A percentile compares a stretch with the other conserved stretches of the same genome.
Evolutionary conservation across 2,888 invertebrate genomes (phyloP).

Genomic region (Trissoscelio sp.): DNA sequence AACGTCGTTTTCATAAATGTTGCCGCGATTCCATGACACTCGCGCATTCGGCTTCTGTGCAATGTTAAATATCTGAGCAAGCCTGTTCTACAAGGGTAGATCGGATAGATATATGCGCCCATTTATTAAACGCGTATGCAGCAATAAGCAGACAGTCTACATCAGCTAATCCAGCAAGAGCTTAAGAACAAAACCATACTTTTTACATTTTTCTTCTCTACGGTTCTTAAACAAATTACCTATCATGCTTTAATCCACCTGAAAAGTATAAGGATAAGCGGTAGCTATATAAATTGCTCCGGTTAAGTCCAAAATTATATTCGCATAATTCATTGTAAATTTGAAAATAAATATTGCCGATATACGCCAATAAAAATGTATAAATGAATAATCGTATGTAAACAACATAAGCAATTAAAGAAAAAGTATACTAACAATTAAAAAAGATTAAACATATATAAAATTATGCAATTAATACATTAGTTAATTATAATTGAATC

Average conservation of each 20-base stretch:
- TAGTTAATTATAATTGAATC: too few species aligned
- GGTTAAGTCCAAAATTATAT: conserved; percentile 9
- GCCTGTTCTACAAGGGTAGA: conserved; percentile 27
- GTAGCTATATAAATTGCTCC: conserved; percentile 17
- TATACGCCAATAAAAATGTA: background rate
- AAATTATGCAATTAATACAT: too few species aligned
- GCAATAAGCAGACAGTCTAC: conserved; percentile 2
- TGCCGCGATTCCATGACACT: conserved; percentile 18
- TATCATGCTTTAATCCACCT: conserved; percentile 17
- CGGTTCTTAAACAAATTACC: conserved; percentile 21
- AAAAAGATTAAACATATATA: too few species aligned
- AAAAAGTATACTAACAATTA: too few species aligned
- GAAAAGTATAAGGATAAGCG: conserved; percentile 9
- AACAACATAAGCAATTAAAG: too few species aligned
- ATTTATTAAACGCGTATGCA: conserved; percentile 31
- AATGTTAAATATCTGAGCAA: conserved; percentile 42
- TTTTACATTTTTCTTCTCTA: conserved; percentile 18
- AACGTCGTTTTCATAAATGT: conserved; percentile 21
- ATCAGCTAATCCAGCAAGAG: conserved; percentile 20
- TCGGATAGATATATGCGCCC: conserved; percentile 36
- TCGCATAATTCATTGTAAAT: background rate
- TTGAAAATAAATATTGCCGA: background rate
- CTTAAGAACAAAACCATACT: conserved; percentile 32
- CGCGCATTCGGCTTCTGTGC: conserved; percentile 34
- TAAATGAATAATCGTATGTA: background rate